Percentiles rank a stretch among this genome's conserved stretches.
These are phyloP conservation scores for Zaprionus gabonicus DNA, from an alignment of 1,140 invertebrate genomes.

Conservation along the genomic window DNA sequence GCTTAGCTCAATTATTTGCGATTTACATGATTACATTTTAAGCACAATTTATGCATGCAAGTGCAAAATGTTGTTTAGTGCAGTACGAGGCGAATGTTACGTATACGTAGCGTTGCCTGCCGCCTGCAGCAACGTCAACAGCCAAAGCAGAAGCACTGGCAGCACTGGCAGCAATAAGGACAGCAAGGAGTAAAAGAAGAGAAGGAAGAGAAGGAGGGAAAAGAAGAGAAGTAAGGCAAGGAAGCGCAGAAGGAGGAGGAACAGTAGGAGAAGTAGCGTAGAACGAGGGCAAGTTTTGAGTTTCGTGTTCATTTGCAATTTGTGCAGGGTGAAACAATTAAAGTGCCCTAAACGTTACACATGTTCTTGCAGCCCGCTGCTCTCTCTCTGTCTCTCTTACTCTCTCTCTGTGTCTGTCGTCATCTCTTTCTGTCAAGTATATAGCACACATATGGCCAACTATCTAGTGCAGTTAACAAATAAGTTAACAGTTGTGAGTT, in stretches of 20 bases:
- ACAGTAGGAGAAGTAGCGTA: background rate
- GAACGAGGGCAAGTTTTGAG: slow-evolving; percentile 62
- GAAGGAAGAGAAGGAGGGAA: too few relatives aligned
- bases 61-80: slow-evolving; percentile 57
- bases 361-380: slow-evolving; percentile 21
- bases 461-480: slow-evolving; percentile 62
- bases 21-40: slow-evolving; percentile 76
- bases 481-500: slow-evolving; percentile 69
- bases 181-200: background rate
- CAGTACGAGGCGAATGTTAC: slow-evolving; percentile 25
- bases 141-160: slow-evolving; percentile 2
- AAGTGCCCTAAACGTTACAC: slow-evolving; percentile 60
- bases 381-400: background rate
- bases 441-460: background rate
- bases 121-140: slow-evolving; percentile 13
- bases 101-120: slow-evolving; percentile 26
- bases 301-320: slow-evolving; percentile 81
- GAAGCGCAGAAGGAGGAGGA: background rate
- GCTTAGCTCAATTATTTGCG: slow-evolving; percentile 70
- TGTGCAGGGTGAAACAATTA: slow-evolving; percentile 74
- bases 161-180: slow-evolving; percentile 11
- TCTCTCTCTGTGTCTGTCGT: background rate
- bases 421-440: background rate
- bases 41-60: slow-evolving; percentile 70
- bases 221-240: background rate